These are phyloP conservation scores for Formica exsecta DNA, from an alignment of 1,140 invertebrate species.

Conservation along the genomic window DNA sequence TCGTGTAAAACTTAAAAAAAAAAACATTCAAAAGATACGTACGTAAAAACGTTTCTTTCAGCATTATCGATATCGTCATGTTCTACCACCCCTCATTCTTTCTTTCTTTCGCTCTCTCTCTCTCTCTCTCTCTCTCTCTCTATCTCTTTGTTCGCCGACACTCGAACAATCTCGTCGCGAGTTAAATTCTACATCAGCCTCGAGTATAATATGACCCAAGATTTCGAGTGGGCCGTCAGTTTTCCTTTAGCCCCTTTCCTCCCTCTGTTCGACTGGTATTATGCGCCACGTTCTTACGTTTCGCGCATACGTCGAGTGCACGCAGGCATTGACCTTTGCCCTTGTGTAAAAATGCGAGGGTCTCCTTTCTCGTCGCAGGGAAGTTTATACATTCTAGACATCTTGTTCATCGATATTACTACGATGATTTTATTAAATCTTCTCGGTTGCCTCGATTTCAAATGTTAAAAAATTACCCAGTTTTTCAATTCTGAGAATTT, in stretches of 20 bases:
- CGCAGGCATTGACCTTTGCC: constrained; percentile 81
- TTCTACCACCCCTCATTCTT: not conserved
- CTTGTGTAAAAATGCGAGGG: constrained; percentile 78
- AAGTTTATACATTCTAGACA: not conserved
- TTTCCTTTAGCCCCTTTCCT: constrained; percentile 64
- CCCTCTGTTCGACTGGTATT: constrained; percentile 77
- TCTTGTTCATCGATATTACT: constrained; percentile 20
- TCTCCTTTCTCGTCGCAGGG: constrained; percentile 57
- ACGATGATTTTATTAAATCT: not conserved
- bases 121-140: not conserved
- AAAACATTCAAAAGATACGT: constrained; percentile 73
- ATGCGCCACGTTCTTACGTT: constrained; percentile 79
- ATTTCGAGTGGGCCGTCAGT: constrained; percentile 72
- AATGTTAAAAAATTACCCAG: not conserved
- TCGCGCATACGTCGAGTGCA: constrained; percentile 80
- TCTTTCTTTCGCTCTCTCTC: not conserved
- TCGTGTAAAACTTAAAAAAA: constrained; percentile 66
- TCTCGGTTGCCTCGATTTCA: not conserved
- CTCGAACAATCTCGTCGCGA: constrained; percentile 80
- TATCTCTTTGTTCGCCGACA: constrained; percentile 39
- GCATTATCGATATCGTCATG: constrained; percentile 77
- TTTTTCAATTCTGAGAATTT: not conserved
- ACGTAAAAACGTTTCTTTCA: constrained; percentile 81
- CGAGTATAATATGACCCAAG: constrained; percentile 79
- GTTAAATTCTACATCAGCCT: constrained; percentile 79